Conservation (phyloP, 2,888 invertebrate genomes). For the Conchocele bisecta region DNA sequence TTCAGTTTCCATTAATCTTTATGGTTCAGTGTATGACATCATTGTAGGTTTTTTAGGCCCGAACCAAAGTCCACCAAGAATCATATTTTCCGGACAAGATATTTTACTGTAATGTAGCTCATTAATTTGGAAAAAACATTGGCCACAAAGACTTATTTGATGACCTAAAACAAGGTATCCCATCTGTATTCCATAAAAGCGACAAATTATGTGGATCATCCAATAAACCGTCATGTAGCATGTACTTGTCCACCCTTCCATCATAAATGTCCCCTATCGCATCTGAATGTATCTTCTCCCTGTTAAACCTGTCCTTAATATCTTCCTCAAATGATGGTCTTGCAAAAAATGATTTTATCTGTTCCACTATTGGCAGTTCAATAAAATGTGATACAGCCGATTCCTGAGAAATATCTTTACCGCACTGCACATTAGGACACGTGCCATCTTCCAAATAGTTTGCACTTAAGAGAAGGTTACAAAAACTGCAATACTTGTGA, state of each 20-base stretch:
- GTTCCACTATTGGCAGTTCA: neutral
- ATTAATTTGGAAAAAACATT: conserved; percentile 23
- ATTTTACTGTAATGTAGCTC: too few species aligned
- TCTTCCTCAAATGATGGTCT: neutral
- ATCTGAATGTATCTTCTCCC: neutral
- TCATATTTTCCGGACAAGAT: too few species aligned
- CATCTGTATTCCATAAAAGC: conserved; percentile 38
- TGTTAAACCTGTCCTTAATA: neutral
- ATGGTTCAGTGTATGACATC: conserved; percentile 21
- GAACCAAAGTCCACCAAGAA: conserved; percentile 47
- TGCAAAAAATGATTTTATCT: neutral
- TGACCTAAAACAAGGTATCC: conserved; percentile 36
- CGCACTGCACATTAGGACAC: too few species aligned
- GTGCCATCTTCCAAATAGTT: too few species aligned
- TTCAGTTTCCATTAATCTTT: neutral
- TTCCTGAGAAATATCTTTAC: too few species aligned
- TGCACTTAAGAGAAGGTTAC: neutral
- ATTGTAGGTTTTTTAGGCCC: conserved; percentile 36
- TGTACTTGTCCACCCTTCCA: neutral
- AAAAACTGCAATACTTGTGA: conserved; percentile 11
- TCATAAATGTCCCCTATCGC: conserved; percentile 1
- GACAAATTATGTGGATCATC: neutral
- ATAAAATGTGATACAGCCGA: too few species aligned
- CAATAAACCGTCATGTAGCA: neutral
- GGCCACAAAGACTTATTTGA: conserved; percentile 47